Evolutionary conservation across 2,797 vertebrate species (phyloP), one percentile per base, ranked within the genome.

Genomic region (Artibeus lituratus): DNA sequence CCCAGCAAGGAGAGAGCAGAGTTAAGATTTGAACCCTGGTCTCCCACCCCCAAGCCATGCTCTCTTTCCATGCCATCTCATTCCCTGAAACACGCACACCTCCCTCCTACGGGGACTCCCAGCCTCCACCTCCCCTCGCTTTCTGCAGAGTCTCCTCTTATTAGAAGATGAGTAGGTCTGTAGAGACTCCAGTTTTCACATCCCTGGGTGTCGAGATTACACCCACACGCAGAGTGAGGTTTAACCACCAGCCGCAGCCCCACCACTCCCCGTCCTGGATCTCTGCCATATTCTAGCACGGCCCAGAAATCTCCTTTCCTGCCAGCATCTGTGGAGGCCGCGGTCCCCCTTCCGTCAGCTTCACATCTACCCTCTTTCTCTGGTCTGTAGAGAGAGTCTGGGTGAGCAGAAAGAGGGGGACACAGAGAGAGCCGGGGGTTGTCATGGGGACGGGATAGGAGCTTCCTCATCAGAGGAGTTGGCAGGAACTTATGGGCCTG

Each of bases 171-270:
- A 90, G 83, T 90, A 91, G 14, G 29, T 83, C 73, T 91, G 51
- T 47, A 29, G 90, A 88, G 87, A 90, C 62, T 70, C 55, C 53
- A 69, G 80, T 24, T 86, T 87, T 87, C 49, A 24, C 69, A 72
- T 90, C 65, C 35, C 87, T 86, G 9, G 55, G 49, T 47, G 24
- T 49, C 39, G 90, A 88, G 70, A 90, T 92, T 70, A 94, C 95
- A 91, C 51, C n/a, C 84, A 55, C 59, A 65, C 18, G 44, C 49
- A 37, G 53, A 80, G 70, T 51, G 77, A 90, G 42, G 39, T 82
- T 92, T 92, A 93, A 77, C 96, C 90, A 62, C 29, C n/a, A 83
- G 85, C 92, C 62, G 29, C 74, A 26, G 21, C 51, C 83, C n/a
- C 10, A 11, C 55, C 11, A 3, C n/a, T 85, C 44, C 67, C 51